Percentiles rank a stretch among this genome's conserved stretches.
Conservation (phyloP, 2,888 invertebrate species). For the Gibbula magus region DNA sequence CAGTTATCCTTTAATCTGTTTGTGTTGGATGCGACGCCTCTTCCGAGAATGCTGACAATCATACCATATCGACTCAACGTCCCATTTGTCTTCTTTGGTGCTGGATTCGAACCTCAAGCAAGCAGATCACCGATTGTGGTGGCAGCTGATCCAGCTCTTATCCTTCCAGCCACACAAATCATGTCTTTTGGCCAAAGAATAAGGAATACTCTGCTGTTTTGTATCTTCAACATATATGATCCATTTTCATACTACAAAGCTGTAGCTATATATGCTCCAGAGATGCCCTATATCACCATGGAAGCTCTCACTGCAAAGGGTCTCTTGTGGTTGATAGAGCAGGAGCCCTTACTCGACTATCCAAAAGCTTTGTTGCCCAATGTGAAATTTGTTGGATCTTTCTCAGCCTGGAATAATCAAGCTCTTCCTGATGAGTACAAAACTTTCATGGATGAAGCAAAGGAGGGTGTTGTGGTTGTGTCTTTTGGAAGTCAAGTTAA, state of each 20-base stretch:
- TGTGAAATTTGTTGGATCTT: constrained; percentile 40
- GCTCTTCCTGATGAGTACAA: constrained; percentile 40
- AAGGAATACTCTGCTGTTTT: neutral
- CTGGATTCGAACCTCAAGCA: neutral
- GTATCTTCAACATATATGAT: neutral
- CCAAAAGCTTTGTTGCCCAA: constrained; percentile 45
- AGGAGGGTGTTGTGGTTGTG: constrained; percentile 49
- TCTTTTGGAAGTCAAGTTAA: constrained; percentile 49
- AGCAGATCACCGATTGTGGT: constrained; percentile 6
- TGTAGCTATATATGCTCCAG: constrained; percentile 40
- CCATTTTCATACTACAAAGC: constrained; percentile 33
- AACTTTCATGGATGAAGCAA: constrained; percentile 40
- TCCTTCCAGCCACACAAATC: neutral
- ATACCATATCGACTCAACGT: constrained; percentile 35
- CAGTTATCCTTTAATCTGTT: constrained; percentile 35
- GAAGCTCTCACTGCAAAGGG: constrained; percentile 33
- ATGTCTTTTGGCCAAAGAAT: constrained; percentile 27
- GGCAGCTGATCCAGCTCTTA: constrained; percentile 5
- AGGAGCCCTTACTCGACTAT: constrained; percentile 45
- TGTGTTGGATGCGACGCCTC: constrained; percentile 28
- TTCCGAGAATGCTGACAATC: constrained; percentile 17
- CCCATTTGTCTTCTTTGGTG: constrained; percentile 32
- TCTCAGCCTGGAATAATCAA: constrained; percentile 31
- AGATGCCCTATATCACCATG: constrained; percentile 35
- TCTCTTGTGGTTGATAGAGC: constrained; percentile 41